Conservation (phyloP, 1,140 invertebrate species). For the Elymnias hypermnestra region DNA sequence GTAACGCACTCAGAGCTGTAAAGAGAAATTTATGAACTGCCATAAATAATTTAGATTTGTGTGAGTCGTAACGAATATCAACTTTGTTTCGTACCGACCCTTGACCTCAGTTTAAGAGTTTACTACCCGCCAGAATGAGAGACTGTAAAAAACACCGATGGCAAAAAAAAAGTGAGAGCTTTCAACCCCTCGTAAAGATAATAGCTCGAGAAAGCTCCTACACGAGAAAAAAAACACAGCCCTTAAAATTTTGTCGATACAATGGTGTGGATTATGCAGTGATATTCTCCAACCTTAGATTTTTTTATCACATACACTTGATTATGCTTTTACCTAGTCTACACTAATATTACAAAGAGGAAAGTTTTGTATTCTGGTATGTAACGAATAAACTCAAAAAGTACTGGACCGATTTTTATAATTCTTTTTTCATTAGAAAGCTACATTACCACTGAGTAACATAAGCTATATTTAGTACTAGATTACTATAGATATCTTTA, state of each 20-base stretch:
- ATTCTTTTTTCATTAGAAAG: no score
- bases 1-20: constrained; percentile 16
- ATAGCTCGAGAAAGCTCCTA: constrained; percentile 34
- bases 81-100: constrained; percentile 38
- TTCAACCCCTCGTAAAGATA: constrained; percentile 68
- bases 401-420: no score
- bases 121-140: constrained; percentile 29
- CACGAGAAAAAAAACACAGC: constrained; percentile 3
- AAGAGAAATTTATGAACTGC: constrained; percentile 20
- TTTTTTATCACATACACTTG: no score
- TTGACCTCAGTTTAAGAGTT: constrained; percentile 36
- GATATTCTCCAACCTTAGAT: background rate
- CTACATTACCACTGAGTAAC: no score
- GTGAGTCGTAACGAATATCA: constrained; percentile 33
- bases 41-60: constrained; percentile 39
- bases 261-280: background rate
- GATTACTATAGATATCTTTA: no score
- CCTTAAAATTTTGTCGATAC: constrained; percentile 7
- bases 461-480: no score
- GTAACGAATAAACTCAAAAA: no score
- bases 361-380: no score
- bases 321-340: no score
- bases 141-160: constrained; percentile 54
- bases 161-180: constrained; percentile 60
- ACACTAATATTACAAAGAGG: no score